Evolutionary conservation across 2,797 vertebrate species (phyloP).

Genomic region (Sebastiscus tertius): DNA sequence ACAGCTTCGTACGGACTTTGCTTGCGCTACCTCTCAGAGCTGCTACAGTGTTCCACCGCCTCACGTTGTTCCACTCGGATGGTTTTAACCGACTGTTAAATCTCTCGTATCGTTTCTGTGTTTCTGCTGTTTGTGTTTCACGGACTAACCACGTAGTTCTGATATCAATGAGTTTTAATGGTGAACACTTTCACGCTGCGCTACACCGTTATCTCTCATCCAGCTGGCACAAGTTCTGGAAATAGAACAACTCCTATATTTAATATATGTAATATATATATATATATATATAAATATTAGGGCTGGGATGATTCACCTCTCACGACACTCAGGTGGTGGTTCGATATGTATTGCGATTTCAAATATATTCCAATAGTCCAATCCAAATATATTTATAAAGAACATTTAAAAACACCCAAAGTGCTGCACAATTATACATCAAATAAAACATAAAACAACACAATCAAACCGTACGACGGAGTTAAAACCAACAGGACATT

Average conservation of each 20-base stretch:
- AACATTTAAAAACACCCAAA: no score
- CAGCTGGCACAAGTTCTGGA: constrained; percentile 2
- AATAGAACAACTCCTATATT: neutral
- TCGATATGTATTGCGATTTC: no score
- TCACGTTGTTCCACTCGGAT: constrained; percentile 2
- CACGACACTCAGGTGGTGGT: no score
- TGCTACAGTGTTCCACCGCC: constrained; percentile 18
- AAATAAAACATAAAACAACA: no score
- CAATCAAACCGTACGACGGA: no score
- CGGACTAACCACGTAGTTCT: neutral
- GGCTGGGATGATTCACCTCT: no score
- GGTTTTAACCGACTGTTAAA: constrained; percentile 56
- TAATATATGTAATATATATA: no score
- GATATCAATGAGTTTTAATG: constrained; percentile 7
- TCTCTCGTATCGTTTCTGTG: constrained; percentile 13
- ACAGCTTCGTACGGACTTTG: constrained; percentile 25
- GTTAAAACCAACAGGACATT: no score
- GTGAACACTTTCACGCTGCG: neutral
- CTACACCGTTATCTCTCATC: neutral
- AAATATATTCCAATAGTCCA: no score
- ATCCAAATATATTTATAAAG: no score
- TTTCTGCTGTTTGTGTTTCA: constrained; percentile 2
- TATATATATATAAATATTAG: no score
- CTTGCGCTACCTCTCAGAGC: constrained; percentile 58
- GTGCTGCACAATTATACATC: no score